These are phyloP conservation scores for Ophioninae sp. DNA, from an alignment of 2,888 invertebrate genomes.

Conservation along the genomic window DNA sequence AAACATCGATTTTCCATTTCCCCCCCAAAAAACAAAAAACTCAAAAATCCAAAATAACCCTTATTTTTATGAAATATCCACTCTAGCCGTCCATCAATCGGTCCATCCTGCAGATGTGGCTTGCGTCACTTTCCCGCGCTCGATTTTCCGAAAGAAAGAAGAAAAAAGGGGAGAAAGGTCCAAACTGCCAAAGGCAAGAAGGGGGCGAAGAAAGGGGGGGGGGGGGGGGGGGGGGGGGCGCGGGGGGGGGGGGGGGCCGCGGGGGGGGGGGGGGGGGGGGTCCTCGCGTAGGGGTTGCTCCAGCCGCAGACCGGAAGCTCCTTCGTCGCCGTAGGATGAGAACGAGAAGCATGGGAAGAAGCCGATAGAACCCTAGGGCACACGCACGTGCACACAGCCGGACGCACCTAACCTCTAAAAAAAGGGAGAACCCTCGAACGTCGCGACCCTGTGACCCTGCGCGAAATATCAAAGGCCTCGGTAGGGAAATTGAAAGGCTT, in stretches of 20 bases:
- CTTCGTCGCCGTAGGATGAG: slow-evolving; percentile 51
- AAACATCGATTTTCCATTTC: too few relatives aligned
- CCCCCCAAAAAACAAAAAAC: too few relatives aligned
- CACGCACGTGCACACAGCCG: slow-evolving; percentile 16
- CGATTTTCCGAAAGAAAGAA: slow-evolving; percentile 7
- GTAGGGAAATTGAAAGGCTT: slow-evolving; percentile 79
- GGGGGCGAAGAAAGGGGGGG: too few relatives aligned
- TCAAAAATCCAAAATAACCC: too few relatives aligned
- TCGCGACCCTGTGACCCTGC: slow-evolving; percentile 67
- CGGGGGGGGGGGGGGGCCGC: too few relatives aligned
- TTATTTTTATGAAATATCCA: too few relatives aligned
- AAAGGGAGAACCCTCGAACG: slow-evolving; percentile 63
- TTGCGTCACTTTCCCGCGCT: slow-evolving; percentile 66
- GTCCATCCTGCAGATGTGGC: slow-evolving; percentile 51
- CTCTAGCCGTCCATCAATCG: neutral
- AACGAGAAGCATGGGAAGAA: slow-evolving; percentile 52
- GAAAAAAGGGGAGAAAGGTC: slow-evolving; percentile 36
- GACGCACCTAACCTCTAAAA: neutral
- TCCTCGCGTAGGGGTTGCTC: slow-evolving; percentile 56
- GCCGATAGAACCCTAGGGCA: slow-evolving; percentile 45
- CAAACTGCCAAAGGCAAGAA: too few relatives aligned
- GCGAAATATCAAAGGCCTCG: slow-evolving; percentile 76
- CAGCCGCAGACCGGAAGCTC: slow-evolving; percentile 58
- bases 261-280: too few relatives aligned
- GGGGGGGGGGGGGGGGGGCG: too few relatives aligned